phyloP scores from a whole-genome alignment of 2,888 invertebrate species.

The Drosophila merina region DNA sequence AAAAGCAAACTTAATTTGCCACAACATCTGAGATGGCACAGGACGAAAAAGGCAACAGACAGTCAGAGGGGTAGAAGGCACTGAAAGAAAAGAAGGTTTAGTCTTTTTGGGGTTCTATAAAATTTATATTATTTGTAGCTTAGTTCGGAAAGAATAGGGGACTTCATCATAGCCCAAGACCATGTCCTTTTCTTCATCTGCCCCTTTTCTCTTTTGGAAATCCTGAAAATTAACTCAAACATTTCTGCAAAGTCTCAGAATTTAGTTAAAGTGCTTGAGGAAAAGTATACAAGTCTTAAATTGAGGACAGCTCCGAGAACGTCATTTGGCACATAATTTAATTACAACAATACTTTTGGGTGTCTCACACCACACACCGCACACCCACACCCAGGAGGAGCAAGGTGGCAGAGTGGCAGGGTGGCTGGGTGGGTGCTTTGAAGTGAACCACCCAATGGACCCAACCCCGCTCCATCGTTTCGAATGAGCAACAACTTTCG shows the following conservation, averaged over 20 bases:
- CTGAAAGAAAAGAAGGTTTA: not conserved
- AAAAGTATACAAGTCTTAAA: not conserved
- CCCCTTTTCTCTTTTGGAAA: no score
- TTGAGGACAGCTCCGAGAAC: slow-evolving; percentile 53
- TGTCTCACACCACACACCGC: not conserved
- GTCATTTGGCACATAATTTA: slow-evolving; percentile 80
- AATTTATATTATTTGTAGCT: not conserved
- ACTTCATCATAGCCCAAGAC: no score
- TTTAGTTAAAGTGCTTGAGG: slow-evolving; percentile 2
- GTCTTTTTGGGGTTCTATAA: not conserved
- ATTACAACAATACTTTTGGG: slow-evolving; percentile 74
- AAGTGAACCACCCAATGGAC: slow-evolving; percentile 46
- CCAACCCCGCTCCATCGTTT: slow-evolving; percentile 39
- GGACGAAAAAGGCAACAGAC: slow-evolving; percentile 20
- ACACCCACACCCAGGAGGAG: not conserved
- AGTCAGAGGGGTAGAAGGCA: not conserved
- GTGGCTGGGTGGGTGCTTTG: slow-evolving; percentile 48
- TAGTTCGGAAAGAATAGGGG: not conserved
- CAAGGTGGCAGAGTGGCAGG: no score
- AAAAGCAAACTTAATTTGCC: slow-evolving; percentile 80
- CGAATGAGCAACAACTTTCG: slow-evolving; percentile 76
- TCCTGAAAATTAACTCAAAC: no score
- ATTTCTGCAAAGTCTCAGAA: not conserved
- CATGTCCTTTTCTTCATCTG: no score
- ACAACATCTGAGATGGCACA: slow-evolving; percentile 72